Percentiles rank a stretch among this genome's conserved stretches.
phyloP scores from a whole-genome alignment of 2,797 vertebrate genomes.

The Loris lydekkerianus region DNA sequence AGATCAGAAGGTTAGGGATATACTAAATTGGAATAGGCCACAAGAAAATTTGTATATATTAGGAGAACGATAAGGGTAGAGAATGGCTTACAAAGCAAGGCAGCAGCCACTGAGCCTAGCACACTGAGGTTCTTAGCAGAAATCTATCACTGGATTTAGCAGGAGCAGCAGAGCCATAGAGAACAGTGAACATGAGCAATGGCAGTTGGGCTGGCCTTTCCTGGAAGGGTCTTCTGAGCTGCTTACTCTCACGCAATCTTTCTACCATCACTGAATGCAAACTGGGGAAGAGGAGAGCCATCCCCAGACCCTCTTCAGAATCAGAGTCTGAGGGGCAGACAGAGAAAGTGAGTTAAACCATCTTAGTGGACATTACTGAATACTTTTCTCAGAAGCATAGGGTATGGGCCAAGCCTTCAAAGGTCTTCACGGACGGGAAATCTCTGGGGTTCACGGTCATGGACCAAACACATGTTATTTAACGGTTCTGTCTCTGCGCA shows the following conservation, averaged over 20 bases:
- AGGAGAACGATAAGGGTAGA: neutral
- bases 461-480: neutral
- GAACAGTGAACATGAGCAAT: neutral
- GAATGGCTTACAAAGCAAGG: conserved; percentile 1
- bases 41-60: neutral
- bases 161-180: rapidly evolving
- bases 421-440: neutral
- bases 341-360: neutral
- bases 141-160: neutral
- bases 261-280: neutral
- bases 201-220: neutral
- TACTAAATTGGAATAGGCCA: conserved; percentile 54
- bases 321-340: neutral
- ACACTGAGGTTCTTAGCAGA: neutral
- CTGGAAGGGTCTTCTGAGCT: neutral
- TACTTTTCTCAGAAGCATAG: neutral
- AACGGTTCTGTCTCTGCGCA: neutral
- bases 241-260: neutral
- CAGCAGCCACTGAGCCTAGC: neutral
- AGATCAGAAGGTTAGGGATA: conserved; percentile 69
- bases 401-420: neutral
- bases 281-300: neutral
- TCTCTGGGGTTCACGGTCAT: neutral
- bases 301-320: neutral
- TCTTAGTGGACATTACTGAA: neutral